Conservation (phyloP, 2,888 invertebrate species). For the Unio delphinus region DNA sequence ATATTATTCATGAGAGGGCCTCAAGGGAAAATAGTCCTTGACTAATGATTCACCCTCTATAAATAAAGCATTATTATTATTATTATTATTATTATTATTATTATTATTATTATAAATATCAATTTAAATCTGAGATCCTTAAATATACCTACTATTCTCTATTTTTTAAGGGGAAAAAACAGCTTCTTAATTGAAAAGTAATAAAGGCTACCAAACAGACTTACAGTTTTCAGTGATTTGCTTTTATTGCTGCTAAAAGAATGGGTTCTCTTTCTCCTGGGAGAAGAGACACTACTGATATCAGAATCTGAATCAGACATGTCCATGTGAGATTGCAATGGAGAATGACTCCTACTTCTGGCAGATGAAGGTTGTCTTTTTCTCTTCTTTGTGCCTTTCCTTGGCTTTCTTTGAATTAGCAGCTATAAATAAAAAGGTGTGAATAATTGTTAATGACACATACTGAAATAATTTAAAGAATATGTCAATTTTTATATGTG, state of each 20-base stretch:
- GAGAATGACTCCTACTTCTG: constrained; percentile 13
- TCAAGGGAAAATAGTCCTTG: too few species aligned
- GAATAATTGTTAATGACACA: background rate
- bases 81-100: too few species aligned
- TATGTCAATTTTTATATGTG: constrained; percentile 2
- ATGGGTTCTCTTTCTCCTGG: constrained; percentile 21
- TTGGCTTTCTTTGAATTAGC: constrained; percentile 61
- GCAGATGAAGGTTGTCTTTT: constrained; percentile 22
- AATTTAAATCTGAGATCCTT: too few species aligned
- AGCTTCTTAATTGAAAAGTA: too few species aligned
- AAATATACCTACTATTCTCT: too few species aligned
- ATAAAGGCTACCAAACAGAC: constrained; percentile 2
- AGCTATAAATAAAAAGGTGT: constrained; percentile 42
- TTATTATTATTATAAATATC: too few species aligned
- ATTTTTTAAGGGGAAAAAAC: too few species aligned
- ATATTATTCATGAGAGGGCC: too few species aligned
- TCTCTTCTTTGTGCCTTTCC: constrained; percentile 50
- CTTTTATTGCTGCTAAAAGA: constrained; percentile 18
- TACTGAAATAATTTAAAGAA: background rate
- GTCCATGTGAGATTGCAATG: constrained; percentile 23
- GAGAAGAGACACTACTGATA: constrained; percentile 36
- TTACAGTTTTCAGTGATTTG: constrained; percentile 46
- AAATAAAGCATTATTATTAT: too few species aligned
- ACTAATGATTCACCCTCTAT: too few species aligned
- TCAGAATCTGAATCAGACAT: constrained; percentile 34